Evolutionary conservation across 2,888 invertebrate species (phyloP), one percentile per base, ranked within the genome.

Genomic region (Artemia sinica): DNA sequence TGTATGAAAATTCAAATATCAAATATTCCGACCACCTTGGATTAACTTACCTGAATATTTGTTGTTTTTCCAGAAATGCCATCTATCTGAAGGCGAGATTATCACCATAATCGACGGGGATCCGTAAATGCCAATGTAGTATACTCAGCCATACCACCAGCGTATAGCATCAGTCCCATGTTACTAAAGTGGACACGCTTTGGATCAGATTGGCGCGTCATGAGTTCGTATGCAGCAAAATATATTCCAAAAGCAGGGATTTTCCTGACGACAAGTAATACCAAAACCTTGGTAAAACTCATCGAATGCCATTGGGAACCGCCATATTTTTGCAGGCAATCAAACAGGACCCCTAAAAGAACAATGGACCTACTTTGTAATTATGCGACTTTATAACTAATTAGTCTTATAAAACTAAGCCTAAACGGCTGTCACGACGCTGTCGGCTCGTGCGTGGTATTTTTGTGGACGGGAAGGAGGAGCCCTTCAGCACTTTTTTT

Each of bases 61-160:
- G 49, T 6, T 58, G 65, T n/a, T 2, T 65, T 28, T 49, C 70
- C 70, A 10, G 66, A 52, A 28, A 68, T 52, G 11, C 70, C 70
- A 12, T 70, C 70, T 10, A 70, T 68, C 68, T 70, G 66, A 69
- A 91, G 78, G 69, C 92, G 82, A 0, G 93, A 89, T 77, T 95
- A n/a, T 96, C 41, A 95, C 81, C 2, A 93, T 89, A n/a, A 78
- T 96, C 95, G 8, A 90, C 78, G n/a, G 0, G 95, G 95, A 77
- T 93, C 95, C 65, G 87, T 84, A 63, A 87, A 75, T 2, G 89
- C 75, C 95, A 95, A 95, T n/a, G 3, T 93, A 93, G 4, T 84
- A 77, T 51, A 86, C 84, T 1, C 95, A 1, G 93, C 91, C 2
- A 85, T 73, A 6, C 93, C 95, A 12, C 95, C 95, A 0, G 91